A percentile compares a stretch with the other conserved stretches of the same genome.
These are phyloP conservation scores for Zoanthus sociatus DNA, from an alignment of 92 coral and sea anemone genomes.

Conservation along the genomic window DNA sequence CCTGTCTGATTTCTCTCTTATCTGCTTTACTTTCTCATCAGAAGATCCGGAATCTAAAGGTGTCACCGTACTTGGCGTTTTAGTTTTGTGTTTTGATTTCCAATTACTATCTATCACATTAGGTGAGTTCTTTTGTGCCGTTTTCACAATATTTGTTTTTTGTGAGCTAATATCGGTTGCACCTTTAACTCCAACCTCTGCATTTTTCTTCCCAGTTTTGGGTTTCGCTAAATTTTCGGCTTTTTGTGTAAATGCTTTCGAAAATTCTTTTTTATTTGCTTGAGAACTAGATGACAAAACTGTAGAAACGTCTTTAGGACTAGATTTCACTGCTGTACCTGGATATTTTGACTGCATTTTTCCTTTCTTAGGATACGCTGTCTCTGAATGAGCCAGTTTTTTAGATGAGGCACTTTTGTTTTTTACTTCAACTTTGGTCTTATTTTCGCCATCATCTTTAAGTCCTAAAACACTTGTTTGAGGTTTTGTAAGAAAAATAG, in stretches of 20 bases:
- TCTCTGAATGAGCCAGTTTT: not conserved
- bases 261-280: not conserved
- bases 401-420: not conserved
- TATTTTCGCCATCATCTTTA: not conserved
- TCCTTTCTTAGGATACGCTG: conserved; percentile 1
- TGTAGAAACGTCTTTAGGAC: conserved; percentile 4
- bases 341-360: conserved; percentile 29
- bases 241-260: not conserved
- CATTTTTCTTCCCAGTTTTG: not conserved
- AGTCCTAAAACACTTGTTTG: conserved; percentile 33
- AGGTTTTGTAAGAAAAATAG: conserved; percentile 25
- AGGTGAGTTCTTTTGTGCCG: not conserved
- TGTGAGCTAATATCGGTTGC: not conserved
- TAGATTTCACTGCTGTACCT: conserved; percentile 51
- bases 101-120: not conserved
- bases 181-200: not conserved
- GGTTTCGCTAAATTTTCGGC: not conserved
- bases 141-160: not conserved
- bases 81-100: conserved; percentile 24
- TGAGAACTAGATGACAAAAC: conserved; percentile 4
- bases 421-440: not conserved
- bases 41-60: not conserved
- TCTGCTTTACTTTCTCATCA: conserved; percentile 18
- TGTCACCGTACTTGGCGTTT: not conserved
- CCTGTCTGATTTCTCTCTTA: not conserved